Conservation (phyloP, 1,140 invertebrate species). For the Zaprionus ornatus region DNA sequence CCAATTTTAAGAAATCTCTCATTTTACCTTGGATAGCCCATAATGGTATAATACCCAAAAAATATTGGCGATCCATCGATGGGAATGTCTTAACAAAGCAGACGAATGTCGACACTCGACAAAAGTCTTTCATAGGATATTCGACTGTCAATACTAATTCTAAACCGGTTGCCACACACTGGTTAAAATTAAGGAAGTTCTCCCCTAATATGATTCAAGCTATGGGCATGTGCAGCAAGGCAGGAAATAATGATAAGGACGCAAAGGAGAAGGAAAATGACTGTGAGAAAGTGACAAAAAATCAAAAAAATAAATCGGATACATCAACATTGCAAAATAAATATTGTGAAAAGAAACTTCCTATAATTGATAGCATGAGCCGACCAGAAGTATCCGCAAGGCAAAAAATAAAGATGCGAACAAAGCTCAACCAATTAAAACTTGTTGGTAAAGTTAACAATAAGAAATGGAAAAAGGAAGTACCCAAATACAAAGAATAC, state of each 20-base stretch:
- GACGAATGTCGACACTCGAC: neutral
- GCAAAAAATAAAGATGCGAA: neutral
- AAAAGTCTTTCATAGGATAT: neutral
- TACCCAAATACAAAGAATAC: conserved; percentile 4
- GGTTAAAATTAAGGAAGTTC: neutral
- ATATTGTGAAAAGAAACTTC: neutral
- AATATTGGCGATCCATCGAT: neutral
- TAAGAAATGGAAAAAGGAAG: neutral
- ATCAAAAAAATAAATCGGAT: neutral
- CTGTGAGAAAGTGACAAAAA: neutral
- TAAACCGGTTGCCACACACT: neutral
- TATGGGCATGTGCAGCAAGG: conserved; percentile 4
- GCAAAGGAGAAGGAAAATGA: neutral
- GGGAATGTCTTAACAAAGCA: neutral
- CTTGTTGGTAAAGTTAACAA: neutral
- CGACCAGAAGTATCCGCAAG: neutral
- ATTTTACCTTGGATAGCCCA: neutral
- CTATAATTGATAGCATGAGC: neutral
- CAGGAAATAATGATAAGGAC: neutral
- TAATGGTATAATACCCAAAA: neutral
- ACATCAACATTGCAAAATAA: neutral
- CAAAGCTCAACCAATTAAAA: neutral
- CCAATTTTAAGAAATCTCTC: conserved; percentile 15
- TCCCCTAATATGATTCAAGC: neutral
- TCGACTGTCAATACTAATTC: neutral